Evolutionary conservation across 37 sponge, comb jelly and placozoan genomes (phyloP).

Genomic region (Diacarnus erythraeanus): DNA sequence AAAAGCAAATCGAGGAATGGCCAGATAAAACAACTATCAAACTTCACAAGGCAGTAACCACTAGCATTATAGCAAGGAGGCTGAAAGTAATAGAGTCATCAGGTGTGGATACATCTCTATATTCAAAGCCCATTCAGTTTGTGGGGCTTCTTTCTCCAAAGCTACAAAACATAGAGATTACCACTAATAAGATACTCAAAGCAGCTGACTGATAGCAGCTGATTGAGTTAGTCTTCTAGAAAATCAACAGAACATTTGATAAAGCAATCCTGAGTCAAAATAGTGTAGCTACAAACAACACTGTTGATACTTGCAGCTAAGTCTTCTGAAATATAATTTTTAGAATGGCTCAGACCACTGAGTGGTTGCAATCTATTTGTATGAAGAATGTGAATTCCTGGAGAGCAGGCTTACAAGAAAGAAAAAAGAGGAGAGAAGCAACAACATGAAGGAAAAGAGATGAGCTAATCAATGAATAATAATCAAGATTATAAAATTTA

Average conservation of each 20-base stretch:
- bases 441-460: too few species aligned
- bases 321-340: background rate
- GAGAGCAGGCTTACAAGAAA: too few species aligned
- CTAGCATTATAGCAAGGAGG: background rate
- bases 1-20: too few species aligned
- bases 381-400: too few species aligned
- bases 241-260: background rate
- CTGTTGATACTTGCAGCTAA: background rate
- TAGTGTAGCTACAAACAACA: background rate
- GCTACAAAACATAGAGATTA: background rate
- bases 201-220: background rate
- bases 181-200: background rate
- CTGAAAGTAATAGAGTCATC: background rate
- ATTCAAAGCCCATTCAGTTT: background rate
- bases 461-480: too few species aligned
- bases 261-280: background rate
- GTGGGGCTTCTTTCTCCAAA: background rate
- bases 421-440: too few species aligned
- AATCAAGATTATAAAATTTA: too few species aligned
- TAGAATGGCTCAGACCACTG: background rate
- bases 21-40: too few species aligned
- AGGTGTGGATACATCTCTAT: background rate
- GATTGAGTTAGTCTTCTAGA: background rate
- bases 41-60: background rate
- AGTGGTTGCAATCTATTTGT: background rate